phyloP scores from a whole-genome alignment of 2,888 invertebrate species.

The Spicauda simplicius region DNA sequence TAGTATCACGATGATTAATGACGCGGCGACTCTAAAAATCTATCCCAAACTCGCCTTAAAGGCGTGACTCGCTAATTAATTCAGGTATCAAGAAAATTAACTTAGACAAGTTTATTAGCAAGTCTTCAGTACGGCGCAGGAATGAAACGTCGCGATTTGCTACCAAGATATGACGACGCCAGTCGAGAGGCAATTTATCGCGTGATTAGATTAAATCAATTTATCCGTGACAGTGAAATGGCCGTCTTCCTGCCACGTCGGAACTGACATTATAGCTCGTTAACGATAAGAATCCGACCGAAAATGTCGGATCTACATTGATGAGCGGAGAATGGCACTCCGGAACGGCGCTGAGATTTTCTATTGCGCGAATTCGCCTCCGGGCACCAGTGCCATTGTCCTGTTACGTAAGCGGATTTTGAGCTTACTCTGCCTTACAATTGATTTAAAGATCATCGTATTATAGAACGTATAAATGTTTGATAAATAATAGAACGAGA shows the following conservation, averaged over 20 bases:
- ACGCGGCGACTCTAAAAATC: constrained; percentile 4
- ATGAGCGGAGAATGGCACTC: constrained; percentile 45
- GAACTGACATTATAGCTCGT: constrained; percentile 67
- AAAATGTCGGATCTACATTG: constrained; percentile 52
- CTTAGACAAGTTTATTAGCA: constrained; percentile 13
- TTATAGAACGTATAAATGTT: neutral
- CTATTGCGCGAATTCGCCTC: constrained; percentile 38
- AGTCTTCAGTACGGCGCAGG: constrained; percentile 11
- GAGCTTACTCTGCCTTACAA: constrained; percentile 5
- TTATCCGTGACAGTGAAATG: constrained; percentile 74
- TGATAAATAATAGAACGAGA: neutral
- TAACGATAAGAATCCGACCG: constrained; percentile 66
- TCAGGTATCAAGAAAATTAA: constrained; percentile 15
- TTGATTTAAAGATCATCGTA: neutral
- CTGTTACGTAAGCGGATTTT: constrained; percentile 29
- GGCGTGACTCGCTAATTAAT: constrained; percentile 25
- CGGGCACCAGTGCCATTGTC: constrained; percentile 25
- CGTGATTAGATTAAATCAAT: constrained; percentile 80
- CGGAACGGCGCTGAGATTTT: constrained; percentile 48
- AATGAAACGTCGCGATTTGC: constrained; percentile 7
- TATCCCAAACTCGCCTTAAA: neutral
- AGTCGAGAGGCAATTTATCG: constrained; percentile 65
- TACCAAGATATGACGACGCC: constrained; percentile 9
- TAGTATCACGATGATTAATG: constrained; percentile 5
- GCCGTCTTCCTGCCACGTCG: constrained; percentile 70